Percentiles rank a stretch among this genome's conserved stretches.
Evolutionary conservation across 2,797 vertebrate genomes (phyloP).

Genomic region (Bradypodion pumilum): DNA sequence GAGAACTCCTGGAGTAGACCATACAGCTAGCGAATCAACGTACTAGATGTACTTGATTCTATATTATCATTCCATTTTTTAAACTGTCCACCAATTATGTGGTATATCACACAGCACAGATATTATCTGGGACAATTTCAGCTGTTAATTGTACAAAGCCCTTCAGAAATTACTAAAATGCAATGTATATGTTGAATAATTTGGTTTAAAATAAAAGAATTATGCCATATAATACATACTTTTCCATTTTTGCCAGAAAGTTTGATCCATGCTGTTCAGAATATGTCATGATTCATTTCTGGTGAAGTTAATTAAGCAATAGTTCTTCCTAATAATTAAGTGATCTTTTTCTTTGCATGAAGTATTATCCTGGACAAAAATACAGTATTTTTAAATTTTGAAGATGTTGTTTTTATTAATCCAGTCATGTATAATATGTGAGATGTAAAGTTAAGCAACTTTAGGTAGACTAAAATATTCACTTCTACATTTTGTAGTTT

Average conservation of each 20-base stretch:
- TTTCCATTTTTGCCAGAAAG: neutral
- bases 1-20: too few relatives aligned
- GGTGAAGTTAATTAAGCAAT: neutral
- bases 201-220: neutral
- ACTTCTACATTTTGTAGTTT: too few relatives aligned
- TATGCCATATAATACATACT: neutral
- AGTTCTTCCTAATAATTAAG: neutral
- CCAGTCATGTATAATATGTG: neutral
- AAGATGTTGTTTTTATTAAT: neutral
- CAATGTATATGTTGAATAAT: too few relatives aligned
- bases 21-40: too few relatives aligned
- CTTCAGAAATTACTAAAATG: too few relatives aligned
- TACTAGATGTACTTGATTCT: too few relatives aligned
- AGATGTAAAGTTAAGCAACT: neutral
- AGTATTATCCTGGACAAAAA: neutral
- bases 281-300: neutral
- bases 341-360: neutral
- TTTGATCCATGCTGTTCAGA: neutral
- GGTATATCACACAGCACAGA: too few relatives aligned
- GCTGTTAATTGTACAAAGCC: too few relatives aligned
- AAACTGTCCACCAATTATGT: too few relatives aligned
- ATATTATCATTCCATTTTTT: too few relatives aligned
- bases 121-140: too few relatives aligned
- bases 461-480: too few relatives aligned
- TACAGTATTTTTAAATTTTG: neutral